Conservation (phyloP, 53 echinoderm and acorn worm species). For the Echinometra lucunter region DNA sequence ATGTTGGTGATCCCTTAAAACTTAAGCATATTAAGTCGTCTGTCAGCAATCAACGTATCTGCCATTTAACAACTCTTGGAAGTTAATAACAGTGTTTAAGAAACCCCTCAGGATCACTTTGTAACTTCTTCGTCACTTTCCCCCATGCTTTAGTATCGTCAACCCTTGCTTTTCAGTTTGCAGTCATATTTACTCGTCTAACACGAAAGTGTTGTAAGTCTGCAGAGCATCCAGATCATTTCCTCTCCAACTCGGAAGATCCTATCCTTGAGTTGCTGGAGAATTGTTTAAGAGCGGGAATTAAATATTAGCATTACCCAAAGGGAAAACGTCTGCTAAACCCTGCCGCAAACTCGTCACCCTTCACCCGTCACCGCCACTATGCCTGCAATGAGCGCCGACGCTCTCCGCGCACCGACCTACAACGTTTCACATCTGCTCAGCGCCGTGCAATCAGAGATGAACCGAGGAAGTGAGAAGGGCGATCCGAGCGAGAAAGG, state of each 20-base stretch:
- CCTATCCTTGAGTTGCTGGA: not conserved
- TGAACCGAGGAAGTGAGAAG: constrained; percentile 85
- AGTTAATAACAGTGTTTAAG: not conserved
- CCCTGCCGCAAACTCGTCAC: not conserved
- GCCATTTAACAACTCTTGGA: not conserved
- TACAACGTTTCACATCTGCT: constrained; percentile 84
- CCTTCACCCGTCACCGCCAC: not conserved
- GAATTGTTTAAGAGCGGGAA: not conserved
- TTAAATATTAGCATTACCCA: not conserved
- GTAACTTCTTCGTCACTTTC: not conserved
- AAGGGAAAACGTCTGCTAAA: not conserved
- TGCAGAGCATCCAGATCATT: not conserved
- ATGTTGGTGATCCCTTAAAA: not conserved
- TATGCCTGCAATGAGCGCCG: constrained; percentile 77
- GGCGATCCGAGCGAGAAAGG: constrained; percentile 85
- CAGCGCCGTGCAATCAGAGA: constrained; percentile 85
- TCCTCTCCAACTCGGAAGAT: not conserved
- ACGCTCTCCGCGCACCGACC: constrained; percentile 76
- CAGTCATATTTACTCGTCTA: not conserved
- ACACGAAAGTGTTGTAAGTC: not conserved
- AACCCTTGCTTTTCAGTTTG: not conserved
- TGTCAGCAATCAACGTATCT: constrained; percentile 1
- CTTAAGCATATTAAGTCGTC: not conserved
- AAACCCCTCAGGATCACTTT: constrained; percentile 27
- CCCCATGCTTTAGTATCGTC: not conserved